Percentiles rank a stretch among this genome's conserved stretches.
These are phyloP conservation scores for Balearica regulorum DNA, from an alignment of 2,797 vertebrate genomes.

Conservation along the genomic window DNA sequence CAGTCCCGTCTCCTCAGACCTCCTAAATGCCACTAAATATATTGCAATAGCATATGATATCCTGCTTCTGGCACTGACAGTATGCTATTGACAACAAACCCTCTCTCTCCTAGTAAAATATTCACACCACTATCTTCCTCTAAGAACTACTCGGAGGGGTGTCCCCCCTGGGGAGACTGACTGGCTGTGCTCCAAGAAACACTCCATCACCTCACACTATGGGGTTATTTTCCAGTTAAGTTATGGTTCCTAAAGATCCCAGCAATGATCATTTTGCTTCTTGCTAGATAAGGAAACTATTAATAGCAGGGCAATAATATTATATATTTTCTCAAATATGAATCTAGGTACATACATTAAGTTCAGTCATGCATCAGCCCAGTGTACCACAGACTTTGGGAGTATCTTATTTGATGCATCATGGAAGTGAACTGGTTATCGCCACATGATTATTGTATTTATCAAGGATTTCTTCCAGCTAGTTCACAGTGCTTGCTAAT, in stretches of 20 bases:
- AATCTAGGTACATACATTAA: neutral
- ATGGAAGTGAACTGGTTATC: neutral
- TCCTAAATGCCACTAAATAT: neutral
- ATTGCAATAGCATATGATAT: neutral
- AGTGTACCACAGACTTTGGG: neutral
- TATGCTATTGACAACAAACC: neutral
- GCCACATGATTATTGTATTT: neutral
- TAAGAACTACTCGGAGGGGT: neutral
- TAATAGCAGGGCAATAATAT: neutral
- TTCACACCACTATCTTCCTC: neutral
- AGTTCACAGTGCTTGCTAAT: neutral
- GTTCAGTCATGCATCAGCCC: neutral
- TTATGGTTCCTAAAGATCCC: neutral
- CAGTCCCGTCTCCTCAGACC: neutral
- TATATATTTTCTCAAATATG: neutral
- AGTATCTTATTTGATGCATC: neutral
- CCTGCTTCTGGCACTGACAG: neutral
- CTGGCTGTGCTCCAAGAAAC: neutral
- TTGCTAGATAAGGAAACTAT: neutral
- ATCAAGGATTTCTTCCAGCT: neutral
- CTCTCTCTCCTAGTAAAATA: neutral
- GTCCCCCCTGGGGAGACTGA: neutral
- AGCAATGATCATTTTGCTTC: neutral
- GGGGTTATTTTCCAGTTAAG: neutral
- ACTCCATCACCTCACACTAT: neutral